Percentiles rank a stretch among this genome's conserved stretches.
phyloP scores from a whole-genome alignment of 2,797 vertebrate species.

The Hemibagrus guttatus region DNA sequence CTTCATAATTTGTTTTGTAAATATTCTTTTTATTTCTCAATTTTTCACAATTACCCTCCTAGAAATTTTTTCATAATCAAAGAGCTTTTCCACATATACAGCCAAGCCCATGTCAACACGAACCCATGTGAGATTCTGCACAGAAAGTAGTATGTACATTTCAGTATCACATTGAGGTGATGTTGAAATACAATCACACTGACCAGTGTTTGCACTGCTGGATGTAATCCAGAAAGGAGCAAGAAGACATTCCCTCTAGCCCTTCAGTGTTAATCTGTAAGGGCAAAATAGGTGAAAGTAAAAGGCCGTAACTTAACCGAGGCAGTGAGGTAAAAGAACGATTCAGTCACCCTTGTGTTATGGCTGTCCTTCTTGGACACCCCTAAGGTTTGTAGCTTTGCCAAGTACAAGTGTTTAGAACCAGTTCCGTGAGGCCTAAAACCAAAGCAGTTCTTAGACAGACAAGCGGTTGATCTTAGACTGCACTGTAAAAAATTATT shows the following conservation, averaged over 20 bases:
- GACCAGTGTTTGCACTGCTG: conserved; percentile 33
- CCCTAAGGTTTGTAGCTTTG: background rate
- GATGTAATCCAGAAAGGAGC: conserved; percentile 19
- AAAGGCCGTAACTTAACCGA: conserved; percentile 41
- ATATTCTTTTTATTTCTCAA: background rate
- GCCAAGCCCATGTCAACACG: background rate
- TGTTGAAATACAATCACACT: background rate
- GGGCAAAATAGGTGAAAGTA: conserved; percentile 39
- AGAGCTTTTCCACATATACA: background rate
- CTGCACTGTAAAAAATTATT: no score
- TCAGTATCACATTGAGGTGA: background rate
- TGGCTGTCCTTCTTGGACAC: background rate
- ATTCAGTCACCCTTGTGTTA: conserved; percentile 25
- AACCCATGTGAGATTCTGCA: background rate
- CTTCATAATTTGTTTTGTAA: background rate
- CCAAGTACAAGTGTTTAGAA: background rate
- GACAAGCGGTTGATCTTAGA: background rate
- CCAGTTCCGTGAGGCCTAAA: background rate
- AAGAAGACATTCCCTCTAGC: conserved; percentile 1
- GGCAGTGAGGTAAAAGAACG: conserved; percentile 33
- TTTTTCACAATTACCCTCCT: background rate
- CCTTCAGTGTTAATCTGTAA: conserved; percentile 35
- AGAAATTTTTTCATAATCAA: background rate
- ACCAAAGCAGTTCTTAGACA: background rate
- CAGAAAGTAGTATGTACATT: background rate